Evolutionary conservation across 2,888 invertebrate genomes (phyloP), one percentile per base, ranked within the genome.

Genomic region (Mechanitis messenoides): DNA sequence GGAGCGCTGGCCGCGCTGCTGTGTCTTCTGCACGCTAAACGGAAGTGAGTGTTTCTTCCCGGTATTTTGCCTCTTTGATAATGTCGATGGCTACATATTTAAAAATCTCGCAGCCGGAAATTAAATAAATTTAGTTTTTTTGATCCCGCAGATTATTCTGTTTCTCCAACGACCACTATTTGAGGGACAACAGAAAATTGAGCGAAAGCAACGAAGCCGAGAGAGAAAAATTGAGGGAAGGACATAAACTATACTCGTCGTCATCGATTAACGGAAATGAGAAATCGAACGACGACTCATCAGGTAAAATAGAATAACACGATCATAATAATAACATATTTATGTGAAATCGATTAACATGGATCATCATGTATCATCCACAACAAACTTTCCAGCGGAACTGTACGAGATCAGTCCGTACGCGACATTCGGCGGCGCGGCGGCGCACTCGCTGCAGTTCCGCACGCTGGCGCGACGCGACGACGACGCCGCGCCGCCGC

Each of bases 351-450:
- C 42, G 3, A 9, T 42, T 42, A 42, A 1, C 9, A 9, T 9
- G 9, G 9, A 6, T 9, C 11, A 9, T 42, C 9, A 9, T 42
- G 2, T 9, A 42, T 7, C 42, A 7, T 7, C 9, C 1, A 1
- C 42, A 11, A 42, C 42, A 42, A 42, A 9, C 12, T 53, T 54
- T 68, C 3, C 75, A 85, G 78, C 85, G 91, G 94, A 94, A 83
- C 91, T 94, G 90, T 95, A 95, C 84, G 95, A 95, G 87, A 95
- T 95, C 73, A 94, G 94, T 72, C 95, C 95, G 45, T 95, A 95
- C 84, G 95, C 95, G 62, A 95, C 95, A 64, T 95, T 95, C 83
- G 94, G 94, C 72, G 74, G 75, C 50, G 80, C 75, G 42, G 81
- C 82, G 56, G 91, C 94, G 68, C 95, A 94, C 78, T 94, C 94